Percentiles rank a stretch among this genome's conserved stretches.
phyloP scores from a whole-genome alignment of 2,797 vertebrate genomes.

The Sebastes flavidus region DNA sequence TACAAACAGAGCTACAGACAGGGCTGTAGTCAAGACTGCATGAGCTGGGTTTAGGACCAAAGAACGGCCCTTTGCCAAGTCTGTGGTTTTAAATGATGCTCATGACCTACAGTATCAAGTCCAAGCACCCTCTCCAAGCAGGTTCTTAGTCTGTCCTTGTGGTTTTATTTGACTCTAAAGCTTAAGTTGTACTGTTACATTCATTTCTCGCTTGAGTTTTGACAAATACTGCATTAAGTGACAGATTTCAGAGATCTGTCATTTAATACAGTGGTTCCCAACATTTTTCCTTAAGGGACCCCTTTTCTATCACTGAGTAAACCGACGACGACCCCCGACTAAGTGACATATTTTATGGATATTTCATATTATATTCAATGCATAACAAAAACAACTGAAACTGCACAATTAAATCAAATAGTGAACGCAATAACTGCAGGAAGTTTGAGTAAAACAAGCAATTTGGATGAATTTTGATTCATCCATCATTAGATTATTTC shows the following conservation, averaged over 20 bases:
- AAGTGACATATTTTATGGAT: too few species aligned
- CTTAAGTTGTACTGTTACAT: background rate
- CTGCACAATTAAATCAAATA: too few species aligned
- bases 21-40: conserved; percentile 25
- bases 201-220: background rate
- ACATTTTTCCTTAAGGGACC: too few species aligned
- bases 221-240: background rate
- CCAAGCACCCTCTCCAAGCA: too few species aligned
- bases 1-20: conserved; percentile 39
- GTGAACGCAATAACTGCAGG: too few species aligned
- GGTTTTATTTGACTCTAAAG: background rate
- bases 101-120: background rate
- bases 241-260: background rate
- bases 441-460: too few species aligned
- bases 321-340: too few species aligned
- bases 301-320: too few species aligned
- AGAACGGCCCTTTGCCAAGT: background rate
- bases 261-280: background rate
- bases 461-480: too few species aligned
- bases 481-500: too few species aligned
- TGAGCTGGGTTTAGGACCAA: background rate
- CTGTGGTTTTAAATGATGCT: background rate
- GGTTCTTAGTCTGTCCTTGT: background rate
- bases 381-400: too few species aligned
- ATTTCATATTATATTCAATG: too few species aligned